These are phyloP conservation scores for Notothenia rossii DNA, from an alignment of 2,113 vertebrate genomes.

Conservation along the genomic window DNA sequence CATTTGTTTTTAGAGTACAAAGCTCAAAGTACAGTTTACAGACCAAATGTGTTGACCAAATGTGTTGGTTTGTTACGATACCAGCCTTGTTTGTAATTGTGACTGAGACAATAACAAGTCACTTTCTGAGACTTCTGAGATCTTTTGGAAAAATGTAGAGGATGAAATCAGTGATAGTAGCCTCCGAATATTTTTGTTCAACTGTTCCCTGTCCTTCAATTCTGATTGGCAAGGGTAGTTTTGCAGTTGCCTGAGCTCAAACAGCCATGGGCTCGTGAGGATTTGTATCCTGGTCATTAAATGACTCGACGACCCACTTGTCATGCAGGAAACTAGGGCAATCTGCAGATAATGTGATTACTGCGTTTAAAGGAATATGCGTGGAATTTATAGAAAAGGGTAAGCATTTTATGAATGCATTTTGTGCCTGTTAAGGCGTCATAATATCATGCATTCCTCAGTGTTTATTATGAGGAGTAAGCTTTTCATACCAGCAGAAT, in stretches of 20 bases:
- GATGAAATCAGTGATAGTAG: background rate
- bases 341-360: constrained; percentile 48
- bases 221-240: constrained; percentile 22
- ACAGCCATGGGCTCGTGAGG: constrained; percentile 18
- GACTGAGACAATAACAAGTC: background rate
- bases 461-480: background rate
- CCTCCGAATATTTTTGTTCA: background rate
- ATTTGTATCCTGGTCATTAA: constrained; percentile 28
- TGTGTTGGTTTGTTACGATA: background rate
- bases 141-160: background rate
- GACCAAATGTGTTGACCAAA: too few relatives aligned
- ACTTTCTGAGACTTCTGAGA: background rate
- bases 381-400: background rate
- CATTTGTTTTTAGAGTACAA: too few relatives aligned
- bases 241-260: constrained; percentile 32
- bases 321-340: constrained; percentile 53
- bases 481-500: background rate
- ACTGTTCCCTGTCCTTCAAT: background rate
- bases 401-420: background rate
- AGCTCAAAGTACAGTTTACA: background rate
- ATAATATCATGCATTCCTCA: background rate
- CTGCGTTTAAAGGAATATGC: constrained; percentile 15
- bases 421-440: background rate
- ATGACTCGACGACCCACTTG: constrained; percentile 42
- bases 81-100: background rate